A percentile compares a stretch with the other conserved stretches of the same genome.
phyloP scores from a whole-genome alignment of 2,797 vertebrate species.

The Muscicapa comitata region DNA sequence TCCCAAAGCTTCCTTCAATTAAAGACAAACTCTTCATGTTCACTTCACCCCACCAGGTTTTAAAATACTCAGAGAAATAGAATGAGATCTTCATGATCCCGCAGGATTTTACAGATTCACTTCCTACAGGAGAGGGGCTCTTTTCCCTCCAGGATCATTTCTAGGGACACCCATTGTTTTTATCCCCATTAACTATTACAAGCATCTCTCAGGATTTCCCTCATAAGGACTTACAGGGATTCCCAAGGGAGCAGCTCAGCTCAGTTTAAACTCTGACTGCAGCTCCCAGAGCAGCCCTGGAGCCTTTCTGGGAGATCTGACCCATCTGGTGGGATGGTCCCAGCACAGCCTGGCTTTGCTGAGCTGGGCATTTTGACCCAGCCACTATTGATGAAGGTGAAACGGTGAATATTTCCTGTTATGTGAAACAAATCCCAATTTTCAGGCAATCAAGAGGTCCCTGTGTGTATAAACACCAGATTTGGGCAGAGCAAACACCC shows the following conservation, averaged over 20 bases:
- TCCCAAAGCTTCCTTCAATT: neutral
- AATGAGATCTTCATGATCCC: neutral
- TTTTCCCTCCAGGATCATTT: neutral
- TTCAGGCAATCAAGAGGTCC: neutral
- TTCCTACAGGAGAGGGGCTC: neutral
- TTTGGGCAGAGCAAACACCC: neutral
- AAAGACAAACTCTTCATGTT: neutral
- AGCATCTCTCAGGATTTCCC: neutral
- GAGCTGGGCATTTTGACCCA: neutral
- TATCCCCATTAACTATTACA: neutral
- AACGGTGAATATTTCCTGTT: neutral
- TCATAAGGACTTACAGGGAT: accelerated
- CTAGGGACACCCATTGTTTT: neutral
- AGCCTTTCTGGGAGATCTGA: neutral
- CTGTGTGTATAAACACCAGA: accelerated
- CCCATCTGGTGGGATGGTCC: neutral
- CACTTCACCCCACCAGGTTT: neutral
- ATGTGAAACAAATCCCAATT: neutral
- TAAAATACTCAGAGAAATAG: neutral
- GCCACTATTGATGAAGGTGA: accelerated
- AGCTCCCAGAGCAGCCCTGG: neutral
- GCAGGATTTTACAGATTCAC: neutral
- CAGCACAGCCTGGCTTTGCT: neutral
- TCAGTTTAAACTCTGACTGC: neutral
- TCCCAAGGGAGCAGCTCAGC: neutral